Percentiles rank a stretch among this genome's conserved stretches.
Conservation (phyloP, 2,797 vertebrate genomes). For the Mus minutoides region DNA sequence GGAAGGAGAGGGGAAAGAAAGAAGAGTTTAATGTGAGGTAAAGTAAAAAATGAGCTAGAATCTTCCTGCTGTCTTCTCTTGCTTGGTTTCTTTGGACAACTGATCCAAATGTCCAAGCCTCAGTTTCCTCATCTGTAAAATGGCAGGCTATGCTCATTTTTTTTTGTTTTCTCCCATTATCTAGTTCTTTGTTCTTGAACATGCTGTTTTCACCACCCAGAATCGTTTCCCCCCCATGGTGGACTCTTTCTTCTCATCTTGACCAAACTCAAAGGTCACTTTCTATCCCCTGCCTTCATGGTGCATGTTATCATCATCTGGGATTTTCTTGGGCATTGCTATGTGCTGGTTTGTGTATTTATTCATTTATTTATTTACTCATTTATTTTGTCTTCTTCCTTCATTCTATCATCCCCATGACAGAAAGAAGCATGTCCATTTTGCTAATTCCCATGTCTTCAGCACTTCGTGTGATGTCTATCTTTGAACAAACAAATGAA, state of each 20-base stretch:
- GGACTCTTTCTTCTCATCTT: neutral
- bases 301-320: neutral
- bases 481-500: neutral
- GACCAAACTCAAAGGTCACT: neutral
- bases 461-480: neutral
- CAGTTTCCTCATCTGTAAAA: conserved; percentile 9
- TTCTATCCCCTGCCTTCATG: neutral
- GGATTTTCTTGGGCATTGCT: neutral
- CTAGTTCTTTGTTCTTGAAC: no score
- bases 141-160: neutral
- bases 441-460: neutral
- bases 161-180: neutral
- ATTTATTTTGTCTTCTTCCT: neutral
- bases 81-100: neutral
- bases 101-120: neutral
- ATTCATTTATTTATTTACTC: neutral
- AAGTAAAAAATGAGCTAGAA: neutral
- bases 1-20: neutral
- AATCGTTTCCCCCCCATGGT: neutral
- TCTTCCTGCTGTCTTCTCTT: neutral
- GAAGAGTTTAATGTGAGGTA: neutral
- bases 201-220: neutral
- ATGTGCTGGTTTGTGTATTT: neutral
- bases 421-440: neutral
- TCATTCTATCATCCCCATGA: neutral